phyloP scores from a whole-genome alignment of 1,140 invertebrate species.

The Drepana arcuata region DNA sequence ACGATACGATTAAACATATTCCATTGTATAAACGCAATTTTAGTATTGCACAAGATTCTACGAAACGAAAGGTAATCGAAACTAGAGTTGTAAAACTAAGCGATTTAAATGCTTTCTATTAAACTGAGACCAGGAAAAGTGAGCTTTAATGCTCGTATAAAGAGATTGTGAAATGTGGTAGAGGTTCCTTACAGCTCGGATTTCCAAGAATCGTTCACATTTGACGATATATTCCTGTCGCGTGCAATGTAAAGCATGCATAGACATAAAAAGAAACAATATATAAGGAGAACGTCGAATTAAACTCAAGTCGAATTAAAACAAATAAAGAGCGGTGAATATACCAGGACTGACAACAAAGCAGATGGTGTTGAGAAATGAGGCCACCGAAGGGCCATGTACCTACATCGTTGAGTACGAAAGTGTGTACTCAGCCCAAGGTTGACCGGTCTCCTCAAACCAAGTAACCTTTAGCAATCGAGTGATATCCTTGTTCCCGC shows the following conservation, averaged over 20 bases:
- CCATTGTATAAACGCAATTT: constrained; percentile 8
- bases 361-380: constrained; percentile 53
- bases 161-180: constrained; percentile 9
- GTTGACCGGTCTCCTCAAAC: constrained; percentile 65
- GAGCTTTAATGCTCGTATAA: constrained; percentile 19
- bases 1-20: too few species aligned
- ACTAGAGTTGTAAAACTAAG: constrained; percentile 28
- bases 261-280: too few species aligned
- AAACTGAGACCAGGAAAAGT: constrained; percentile 23
- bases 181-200: constrained; percentile 8
- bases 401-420: constrained; percentile 47
- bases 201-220: too few species aligned
- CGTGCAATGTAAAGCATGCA: too few species aligned
- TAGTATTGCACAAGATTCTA: constrained; percentile 13
- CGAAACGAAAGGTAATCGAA: constrained; percentile 18
- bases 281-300: too few species aligned
- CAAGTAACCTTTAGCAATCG: constrained; percentile 60
- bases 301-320: too few species aligned
- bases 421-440: constrained; percentile 63
- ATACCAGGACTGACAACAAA: constrained; percentile 26
- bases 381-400: constrained; percentile 57
- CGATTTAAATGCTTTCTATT: constrained; percentile 20
- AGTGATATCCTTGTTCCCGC: constrained; percentile 63
- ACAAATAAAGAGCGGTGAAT: too few species aligned
- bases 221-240: too few species aligned